Conservation (phyloP, 2,888 invertebrate species). For the Nemotelus pantherinus region DNA sequence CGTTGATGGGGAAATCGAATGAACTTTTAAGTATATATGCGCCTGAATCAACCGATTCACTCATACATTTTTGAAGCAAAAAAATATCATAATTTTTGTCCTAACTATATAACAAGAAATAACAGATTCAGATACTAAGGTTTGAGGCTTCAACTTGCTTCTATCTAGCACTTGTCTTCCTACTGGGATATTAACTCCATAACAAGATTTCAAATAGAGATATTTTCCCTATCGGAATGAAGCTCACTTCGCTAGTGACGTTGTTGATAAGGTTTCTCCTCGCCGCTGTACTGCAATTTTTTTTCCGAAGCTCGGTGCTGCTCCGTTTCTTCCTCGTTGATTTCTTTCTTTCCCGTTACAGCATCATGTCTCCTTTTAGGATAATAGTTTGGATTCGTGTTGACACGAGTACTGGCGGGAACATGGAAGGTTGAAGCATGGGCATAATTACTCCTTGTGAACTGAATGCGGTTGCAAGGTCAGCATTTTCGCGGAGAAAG, state of each 20-base stretch:
- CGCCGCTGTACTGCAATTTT: neutral
- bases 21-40: too few species aligned
- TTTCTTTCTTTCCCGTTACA: constrained; percentile 10
- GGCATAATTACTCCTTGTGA: constrained; percentile 16
- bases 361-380: neutral
- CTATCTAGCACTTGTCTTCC: neutral
- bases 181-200: constrained; percentile 12
- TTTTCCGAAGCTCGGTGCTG: neutral
- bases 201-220: constrained; percentile 27
- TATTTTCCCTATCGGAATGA: constrained; percentile 9
- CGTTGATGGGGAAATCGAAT: too few species aligned
- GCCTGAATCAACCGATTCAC: too few species aligned
- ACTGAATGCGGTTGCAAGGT: constrained; percentile 31
- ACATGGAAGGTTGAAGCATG: constrained; percentile 6
- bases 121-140: too few species aligned
- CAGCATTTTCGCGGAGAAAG: constrained; percentile 24
- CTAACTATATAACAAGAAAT: too few species aligned
- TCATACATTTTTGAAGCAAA: too few species aligned
- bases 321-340: neutral
- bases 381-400: neutral
- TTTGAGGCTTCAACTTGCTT: neutral
- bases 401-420: neutral
- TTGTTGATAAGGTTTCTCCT: constrained; percentile 23
- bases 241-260: constrained; percentile 16
- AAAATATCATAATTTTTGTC: too few species aligned